Conservation (phyloP, 2,113 vertebrate species). For the Strigops habroptila region DNA sequence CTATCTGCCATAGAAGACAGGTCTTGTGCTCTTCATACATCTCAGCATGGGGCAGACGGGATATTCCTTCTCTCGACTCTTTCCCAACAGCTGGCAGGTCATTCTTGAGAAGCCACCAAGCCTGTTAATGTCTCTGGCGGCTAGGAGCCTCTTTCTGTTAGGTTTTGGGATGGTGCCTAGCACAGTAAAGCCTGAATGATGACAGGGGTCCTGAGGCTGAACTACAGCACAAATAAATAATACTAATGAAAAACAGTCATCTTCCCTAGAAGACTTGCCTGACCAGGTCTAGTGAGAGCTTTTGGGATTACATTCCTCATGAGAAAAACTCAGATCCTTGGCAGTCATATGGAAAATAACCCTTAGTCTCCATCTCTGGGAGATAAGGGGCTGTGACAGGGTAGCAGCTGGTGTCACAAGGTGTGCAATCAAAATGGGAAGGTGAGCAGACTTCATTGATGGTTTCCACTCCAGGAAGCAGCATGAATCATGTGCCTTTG, state of each 20-base stretch:
- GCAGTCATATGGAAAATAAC: neutral
- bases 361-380: neutral
- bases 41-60: neutral
- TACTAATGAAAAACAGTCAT: neutral
- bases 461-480: neutral
- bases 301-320: neutral
- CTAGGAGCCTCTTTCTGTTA: neutral
- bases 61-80: neutral
- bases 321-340: neutral
- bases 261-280: neutral
- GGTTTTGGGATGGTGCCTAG: neutral
- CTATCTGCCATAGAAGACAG: neutral
- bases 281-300: neutral
- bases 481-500: neutral
- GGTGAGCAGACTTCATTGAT: neutral
- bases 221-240: constrained; percentile 20
- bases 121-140: neutral
- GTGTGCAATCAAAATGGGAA: neutral
- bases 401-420: neutral
- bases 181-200: neutral
- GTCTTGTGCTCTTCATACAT: neutral
- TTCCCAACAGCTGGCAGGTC: neutral
- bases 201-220: neutral
- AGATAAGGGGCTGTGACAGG: neutral
- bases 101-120: neutral